Evolutionary conservation across 2,797 vertebrate genomes (phyloP).

Genomic region (Cryptoprocta ferox): DNA sequence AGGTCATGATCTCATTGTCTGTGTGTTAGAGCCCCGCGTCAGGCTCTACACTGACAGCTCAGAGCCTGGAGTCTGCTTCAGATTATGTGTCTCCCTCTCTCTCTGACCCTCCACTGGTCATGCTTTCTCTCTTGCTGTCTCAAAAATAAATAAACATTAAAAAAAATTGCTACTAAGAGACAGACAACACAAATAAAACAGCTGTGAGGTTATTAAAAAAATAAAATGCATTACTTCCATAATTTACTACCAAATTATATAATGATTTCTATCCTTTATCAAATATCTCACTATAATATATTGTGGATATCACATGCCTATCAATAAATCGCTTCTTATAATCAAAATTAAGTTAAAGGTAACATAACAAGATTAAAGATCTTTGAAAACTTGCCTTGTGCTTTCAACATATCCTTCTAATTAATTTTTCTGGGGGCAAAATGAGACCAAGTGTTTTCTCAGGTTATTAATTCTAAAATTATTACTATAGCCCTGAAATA

Average conservation of each 20-base stretch:
- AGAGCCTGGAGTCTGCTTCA: too few relatives aligned
- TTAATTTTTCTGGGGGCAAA: constrained; percentile 23
- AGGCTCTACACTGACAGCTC: too few relatives aligned
- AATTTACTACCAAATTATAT: constrained; percentile 36
- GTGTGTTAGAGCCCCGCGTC: too few relatives aligned
- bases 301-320: neutral
- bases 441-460: neutral
- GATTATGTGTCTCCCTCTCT: too few relatives aligned
- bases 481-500: neutral
- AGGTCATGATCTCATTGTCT: too few relatives aligned
- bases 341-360: constrained; percentile 50
- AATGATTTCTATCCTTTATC: constrained; percentile 14
- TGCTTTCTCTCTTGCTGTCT: too few relatives aligned
- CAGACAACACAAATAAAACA: neutral
- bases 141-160: too few relatives aligned
- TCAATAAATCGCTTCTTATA: neutral
- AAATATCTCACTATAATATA: neutral
- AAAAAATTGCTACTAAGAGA: neutral
- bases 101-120: too few relatives aligned
- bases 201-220: neutral
- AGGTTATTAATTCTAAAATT: constrained; percentile 45
- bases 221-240: constrained; percentile 24
- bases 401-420: constrained; percentile 8
- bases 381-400: neutral
- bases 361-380: neutral